Conservation (phyloP, 2,797 vertebrate genomes). For the Cebuella pygmaea region DNA sequence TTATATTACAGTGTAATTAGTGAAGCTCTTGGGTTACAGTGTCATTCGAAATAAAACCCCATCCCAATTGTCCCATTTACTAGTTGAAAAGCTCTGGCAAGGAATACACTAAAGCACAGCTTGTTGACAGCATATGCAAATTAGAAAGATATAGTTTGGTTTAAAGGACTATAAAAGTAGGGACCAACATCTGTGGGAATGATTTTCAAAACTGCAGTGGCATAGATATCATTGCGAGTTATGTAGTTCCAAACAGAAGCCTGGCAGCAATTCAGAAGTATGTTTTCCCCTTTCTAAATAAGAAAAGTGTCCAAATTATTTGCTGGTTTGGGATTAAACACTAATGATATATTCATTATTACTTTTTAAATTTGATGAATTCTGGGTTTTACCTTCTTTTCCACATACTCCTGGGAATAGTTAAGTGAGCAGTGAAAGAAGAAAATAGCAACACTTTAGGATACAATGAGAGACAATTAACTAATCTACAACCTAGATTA, state of each 20-base stretch:
- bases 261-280: background rate
- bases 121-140: slow-evolving; percentile 53
- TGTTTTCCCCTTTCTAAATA: background rate
- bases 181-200: slow-evolving; percentile 38
- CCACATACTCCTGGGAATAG: background rate
- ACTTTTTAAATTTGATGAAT: background rate
- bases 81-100: background rate
- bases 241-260: background rate
- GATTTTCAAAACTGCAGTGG: background rate
- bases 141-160: background rate
- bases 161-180: slow-evolving; percentile 49
- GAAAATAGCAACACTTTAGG: background rate
- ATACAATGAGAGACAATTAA: background rate
- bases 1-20: slow-evolving; percentile 58
- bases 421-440: background rate
- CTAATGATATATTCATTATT: background rate
- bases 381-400: background rate
- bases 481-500: background rate
- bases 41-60: slow-evolving; percentile 13
- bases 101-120: background rate
- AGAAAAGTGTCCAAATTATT: background rate
- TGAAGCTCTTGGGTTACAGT: slow-evolving; percentile 14
- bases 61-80: background rate
- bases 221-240: background rate
- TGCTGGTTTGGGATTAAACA: background rate